Evolutionary conservation across 2,113 vertebrate species (phyloP), one percentile per base, ranked within the genome.

Genomic region (Carassius auratus): DNA sequence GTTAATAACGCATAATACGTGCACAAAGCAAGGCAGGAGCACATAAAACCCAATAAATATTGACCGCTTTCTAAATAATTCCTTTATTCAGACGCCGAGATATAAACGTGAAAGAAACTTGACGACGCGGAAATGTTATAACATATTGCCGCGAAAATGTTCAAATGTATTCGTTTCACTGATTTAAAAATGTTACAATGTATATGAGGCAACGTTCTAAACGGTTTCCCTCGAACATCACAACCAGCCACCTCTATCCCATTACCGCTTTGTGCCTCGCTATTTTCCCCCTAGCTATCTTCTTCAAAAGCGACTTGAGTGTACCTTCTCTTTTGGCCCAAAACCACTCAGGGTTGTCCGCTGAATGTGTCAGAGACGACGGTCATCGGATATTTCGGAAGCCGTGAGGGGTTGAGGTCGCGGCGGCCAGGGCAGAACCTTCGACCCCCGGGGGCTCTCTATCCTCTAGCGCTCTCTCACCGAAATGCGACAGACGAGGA

Each of bases 401-500:
- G 80, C 50, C 86, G 81, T 71, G 84, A 89, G 88, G 85, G 92
- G 90, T 89, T 91, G 92, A 92, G 92, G 90, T 89, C 88, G 94
- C 90, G 88, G 91, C 89, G 83, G 89, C 90, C 90, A 92, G 95
- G 95, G 94, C 95, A 95, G 94, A 95, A 95, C 95, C 95, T 96
- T 93, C 94, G 95, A 95, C 95, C 95, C 93, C 88, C 91, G 76
- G 93, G 94, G 93, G 92, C 91, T 88, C 90, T 92, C 87, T 92
- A 87, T 90, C 90, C 64, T 38, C 91, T 85, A 59, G 62, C 86
- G 90, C 90, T 88, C 76, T 86, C 81, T 86, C 81, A 84, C 89
- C 84, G 89, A 91, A 91, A 88, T 91, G 92, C 91, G 91, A 91
- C 89, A 89, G 88, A 89, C 81, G 85, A 89, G 84, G 84, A 86